These are phyloP conservation scores for Drosophila lini DNA, from an alignment of 1,140 invertebrate genomes.

Conservation along the genomic window DNA sequence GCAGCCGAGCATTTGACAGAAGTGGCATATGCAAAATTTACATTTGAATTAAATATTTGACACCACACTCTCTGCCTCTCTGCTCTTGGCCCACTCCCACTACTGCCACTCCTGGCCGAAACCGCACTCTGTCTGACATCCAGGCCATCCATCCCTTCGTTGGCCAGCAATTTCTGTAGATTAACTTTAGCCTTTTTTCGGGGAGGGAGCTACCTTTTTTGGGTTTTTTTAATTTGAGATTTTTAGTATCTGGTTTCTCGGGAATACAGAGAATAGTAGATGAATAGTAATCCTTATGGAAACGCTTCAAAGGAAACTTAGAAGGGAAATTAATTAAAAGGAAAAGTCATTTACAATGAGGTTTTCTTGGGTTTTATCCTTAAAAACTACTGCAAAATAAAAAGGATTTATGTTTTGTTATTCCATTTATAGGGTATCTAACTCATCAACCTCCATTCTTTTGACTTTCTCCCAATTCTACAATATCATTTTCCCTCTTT, in stretches of 20 bases:
- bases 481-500: constrained; percentile 16
- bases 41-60: constrained; percentile 65
- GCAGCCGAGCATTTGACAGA: constrained; percentile 65
- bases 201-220: constrained; percentile 2
- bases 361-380: not conserved
- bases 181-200: constrained; percentile 53
- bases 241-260: not conserved
- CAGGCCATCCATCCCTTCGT: not conserved
- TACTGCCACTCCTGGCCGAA: constrained; percentile 4
- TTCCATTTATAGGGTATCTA: not conserved
- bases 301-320: not conserved
- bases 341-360: not conserved
- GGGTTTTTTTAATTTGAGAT: no score
- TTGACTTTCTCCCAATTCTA: constrained; percentile 5
- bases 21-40: constrained; percentile 64
- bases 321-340: not conserved
- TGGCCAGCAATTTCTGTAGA: constrained; percentile 44
- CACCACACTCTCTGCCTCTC: constrained; percentile 17
- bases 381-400: no score
- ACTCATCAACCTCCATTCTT: not conserved
- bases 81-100: not conserved
- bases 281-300: not conserved
- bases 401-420: not conserved
- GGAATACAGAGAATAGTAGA: not conserved
- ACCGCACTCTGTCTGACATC: constrained; percentile 36